Conservation (phyloP, 2,888 invertebrate species). For the Adela reaumurella region DNA sequence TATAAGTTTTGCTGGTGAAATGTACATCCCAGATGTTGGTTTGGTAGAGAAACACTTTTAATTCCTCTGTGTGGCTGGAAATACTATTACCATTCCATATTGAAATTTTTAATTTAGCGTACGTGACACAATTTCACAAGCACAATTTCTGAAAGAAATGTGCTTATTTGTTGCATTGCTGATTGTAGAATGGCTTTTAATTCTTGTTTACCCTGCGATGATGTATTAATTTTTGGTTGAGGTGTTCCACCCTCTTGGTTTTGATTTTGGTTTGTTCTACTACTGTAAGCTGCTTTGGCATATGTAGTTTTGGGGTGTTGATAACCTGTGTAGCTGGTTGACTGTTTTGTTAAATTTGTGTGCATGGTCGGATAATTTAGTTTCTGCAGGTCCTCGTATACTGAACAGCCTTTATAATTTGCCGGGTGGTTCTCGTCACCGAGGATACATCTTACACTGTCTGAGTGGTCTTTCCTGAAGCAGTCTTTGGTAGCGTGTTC, state of each 20-base stretch:
- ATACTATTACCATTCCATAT: constrained; percentile 8
- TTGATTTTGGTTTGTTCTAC: too few relatives aligned
- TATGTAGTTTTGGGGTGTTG: background rate
- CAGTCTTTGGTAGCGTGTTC: constrained; percentile 8
- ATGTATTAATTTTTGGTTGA: background rate
- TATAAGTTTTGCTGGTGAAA: constrained; percentile 10
- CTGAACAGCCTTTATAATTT: too few relatives aligned
- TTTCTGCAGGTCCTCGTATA: constrained; percentile 12
- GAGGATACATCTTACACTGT: constrained; percentile 13
- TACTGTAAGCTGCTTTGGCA: background rate
- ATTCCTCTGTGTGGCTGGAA: constrained; percentile 9
- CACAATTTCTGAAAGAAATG: constrained; percentile 7
- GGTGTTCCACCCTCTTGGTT: too few relatives aligned
- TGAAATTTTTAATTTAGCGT: constrained; percentile 3
- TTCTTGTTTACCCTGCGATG: background rate
- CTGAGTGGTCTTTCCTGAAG: constrained; percentile 9
- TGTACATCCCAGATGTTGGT: constrained; percentile 12
- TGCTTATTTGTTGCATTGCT: constrained; percentile 8
- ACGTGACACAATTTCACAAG: constrained; percentile 8
- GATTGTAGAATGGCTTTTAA: constrained; percentile 3
- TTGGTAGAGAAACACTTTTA: constrained; percentile 8
- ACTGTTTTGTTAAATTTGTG: too few relatives aligned
- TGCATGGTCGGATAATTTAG: constrained; percentile 2
- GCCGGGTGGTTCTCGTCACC: too few relatives aligned
- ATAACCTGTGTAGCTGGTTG: too few relatives aligned